Percentiles rank a stretch among this genome's conserved stretches.
phyloP scores from a whole-genome alignment of 2,113 vertebrate genomes.

The Calyptomena viridis region DNA sequence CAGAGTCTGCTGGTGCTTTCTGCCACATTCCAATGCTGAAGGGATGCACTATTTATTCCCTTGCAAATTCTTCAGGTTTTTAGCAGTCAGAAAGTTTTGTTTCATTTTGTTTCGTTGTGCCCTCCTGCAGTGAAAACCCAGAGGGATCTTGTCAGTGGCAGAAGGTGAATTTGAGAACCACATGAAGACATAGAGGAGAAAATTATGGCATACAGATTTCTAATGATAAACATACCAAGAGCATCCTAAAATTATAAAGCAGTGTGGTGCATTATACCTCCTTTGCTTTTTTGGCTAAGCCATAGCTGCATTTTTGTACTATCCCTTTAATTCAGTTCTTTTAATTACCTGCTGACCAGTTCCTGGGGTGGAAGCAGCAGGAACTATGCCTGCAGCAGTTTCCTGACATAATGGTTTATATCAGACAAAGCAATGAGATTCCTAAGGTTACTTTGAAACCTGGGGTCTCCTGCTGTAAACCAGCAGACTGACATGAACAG shows the following conservation, averaged over 20 bases:
- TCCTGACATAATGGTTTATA: constrained; percentile 15
- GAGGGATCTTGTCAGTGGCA: not conserved
- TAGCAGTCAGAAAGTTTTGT: not conserved
- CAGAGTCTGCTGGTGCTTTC: not conserved
- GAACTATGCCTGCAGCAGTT: constrained; percentile 6
- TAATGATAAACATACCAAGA: constrained; percentile 17
- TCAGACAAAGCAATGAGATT: not conserved
- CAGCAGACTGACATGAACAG: not conserved
- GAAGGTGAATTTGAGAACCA: not conserved
- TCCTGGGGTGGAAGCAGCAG: constrained; percentile 26
- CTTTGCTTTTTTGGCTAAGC: constrained; percentile 39
- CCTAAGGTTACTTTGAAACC: constrained; percentile 43
- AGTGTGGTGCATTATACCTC: not conserved
- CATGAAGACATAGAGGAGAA: not conserved
- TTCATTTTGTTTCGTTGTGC: not conserved
- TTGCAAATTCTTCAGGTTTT: not conserved
- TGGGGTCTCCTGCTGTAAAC: constrained; percentile 19
- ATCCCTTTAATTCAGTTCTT: constrained; percentile 38
- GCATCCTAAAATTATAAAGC: constrained; percentile 46
- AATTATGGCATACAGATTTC: not conserved
- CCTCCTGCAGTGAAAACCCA: not conserved
- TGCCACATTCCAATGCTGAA: not conserved
- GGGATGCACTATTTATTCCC: not conserved
- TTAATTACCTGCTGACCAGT: constrained; percentile 38
- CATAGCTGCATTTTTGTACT: constrained; percentile 23